These are phyloP conservation scores for Malurus alboscapulatus DNA, from an alignment of 2,113 vertebrate species.

Conservation along the genomic window DNA sequence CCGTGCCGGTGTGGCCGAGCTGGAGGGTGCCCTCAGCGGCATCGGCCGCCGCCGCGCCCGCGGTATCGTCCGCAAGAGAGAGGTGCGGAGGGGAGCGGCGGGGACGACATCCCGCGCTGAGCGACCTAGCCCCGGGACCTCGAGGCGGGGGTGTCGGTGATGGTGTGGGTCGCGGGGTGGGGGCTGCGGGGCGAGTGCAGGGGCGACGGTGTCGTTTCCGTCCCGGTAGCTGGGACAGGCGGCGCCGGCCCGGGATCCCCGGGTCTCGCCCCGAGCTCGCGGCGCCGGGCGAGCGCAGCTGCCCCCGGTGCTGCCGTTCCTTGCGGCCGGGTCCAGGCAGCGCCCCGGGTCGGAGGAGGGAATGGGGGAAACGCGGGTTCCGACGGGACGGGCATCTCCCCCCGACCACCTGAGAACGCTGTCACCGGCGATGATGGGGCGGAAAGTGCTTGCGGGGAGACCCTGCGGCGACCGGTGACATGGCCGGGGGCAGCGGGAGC, in stretches of 20 bases:
- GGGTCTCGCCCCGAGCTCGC: neutral
- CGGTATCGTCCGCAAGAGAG: slow-evolving; percentile 46
- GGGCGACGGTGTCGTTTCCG: neutral
- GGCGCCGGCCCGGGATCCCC: neutral
- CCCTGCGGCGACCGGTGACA: neutral
- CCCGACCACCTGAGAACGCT: neutral
- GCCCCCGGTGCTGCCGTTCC: neutral
- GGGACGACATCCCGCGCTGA: neutral
- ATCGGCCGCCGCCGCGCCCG: slow-evolving; percentile 44
- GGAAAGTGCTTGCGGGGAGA: neutral
- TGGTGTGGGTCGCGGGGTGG: neutral
- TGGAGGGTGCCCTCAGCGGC: slow-evolving; percentile 22
- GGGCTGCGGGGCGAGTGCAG: neutral
- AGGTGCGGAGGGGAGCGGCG: neutral
- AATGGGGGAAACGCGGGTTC: neutral
- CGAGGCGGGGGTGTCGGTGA: neutral
- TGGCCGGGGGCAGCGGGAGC: neutral
- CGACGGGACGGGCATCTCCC: neutral
- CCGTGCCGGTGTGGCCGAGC: slow-evolving; percentile 44
- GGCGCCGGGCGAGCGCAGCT: neutral
- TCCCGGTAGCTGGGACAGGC: neutral
- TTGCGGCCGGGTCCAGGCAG: neutral
- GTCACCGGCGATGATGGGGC: neutral
- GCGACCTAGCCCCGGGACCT: neutral
- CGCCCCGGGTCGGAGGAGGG: neutral